Evolutionary conservation across 2,888 invertebrate species (phyloP), one percentile per base, ranked within the genome.

Genomic region (Rhagonycha fulva): DNA sequence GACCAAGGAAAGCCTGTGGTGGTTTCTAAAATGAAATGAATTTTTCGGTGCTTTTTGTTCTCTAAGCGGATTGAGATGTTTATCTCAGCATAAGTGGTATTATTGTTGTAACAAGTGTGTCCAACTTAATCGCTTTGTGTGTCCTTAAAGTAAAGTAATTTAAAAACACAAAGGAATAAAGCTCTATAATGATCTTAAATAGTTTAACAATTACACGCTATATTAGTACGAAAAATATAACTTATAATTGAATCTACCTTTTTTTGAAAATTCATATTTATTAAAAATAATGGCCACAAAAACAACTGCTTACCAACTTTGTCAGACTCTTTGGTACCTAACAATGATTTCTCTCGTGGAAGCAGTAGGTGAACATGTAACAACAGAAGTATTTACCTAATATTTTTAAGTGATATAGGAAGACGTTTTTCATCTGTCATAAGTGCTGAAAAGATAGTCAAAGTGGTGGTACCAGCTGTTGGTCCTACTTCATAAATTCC

Each of bases 401-500:
- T 24, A 14, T 63, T 63, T 77, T 73, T 68, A 76, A 79, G 80
- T 79, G 78, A 74, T 70, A 68, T 76, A 77, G 80, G 80, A 80
- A 80, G 79, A 76, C 74, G 77, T 79, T 79, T 77, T 79, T 80
- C 79, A 80, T 76, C 66, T 70, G 71, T 66, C 68, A 77, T 76
- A 78, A 80, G 80, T 79, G 79, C 76, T 72, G 71, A 72, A 78
- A 60, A 23, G 70, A 73, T 72, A 71, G 67, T 71, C 71, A 70
- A 76, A 77, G 68, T 68, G 80, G 73, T 75, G 63, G 63, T 66
- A 26, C 63, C 82, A 82, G 82, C 81, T 82, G 82, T 79, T 78
- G 75, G 71, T 75, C 72, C 63, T 73, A 76, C 79, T 78, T 82
- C 79, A 82, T 72, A 81, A 82, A 82, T 82, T 81, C 80, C 81